Percentiles rank a stretch among this genome's conserved stretches.
Conservation (phyloP, 2,113 vertebrate species). For the Muscicapa adusta region DNA sequence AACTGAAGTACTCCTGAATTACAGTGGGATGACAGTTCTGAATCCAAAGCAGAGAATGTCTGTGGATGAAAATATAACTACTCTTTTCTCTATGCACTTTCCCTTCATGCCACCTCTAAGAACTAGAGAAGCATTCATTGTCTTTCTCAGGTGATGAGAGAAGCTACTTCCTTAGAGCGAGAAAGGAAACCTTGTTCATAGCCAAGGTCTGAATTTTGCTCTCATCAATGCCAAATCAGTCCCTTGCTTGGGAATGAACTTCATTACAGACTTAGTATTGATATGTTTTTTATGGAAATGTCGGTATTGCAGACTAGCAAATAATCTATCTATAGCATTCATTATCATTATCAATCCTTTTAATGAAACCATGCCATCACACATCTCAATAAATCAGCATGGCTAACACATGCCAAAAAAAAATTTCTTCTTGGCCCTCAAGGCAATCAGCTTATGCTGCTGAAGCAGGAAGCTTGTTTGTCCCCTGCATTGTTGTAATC, state of each 20-base stretch:
- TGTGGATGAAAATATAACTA: neutral
- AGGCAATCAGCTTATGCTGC: constrained; percentile 29
- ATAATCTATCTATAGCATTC: neutral
- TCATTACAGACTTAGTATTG: neutral
- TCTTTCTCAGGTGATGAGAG: neutral
- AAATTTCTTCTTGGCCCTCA: neutral
- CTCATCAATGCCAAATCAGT: neutral
- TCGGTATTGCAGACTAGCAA: neutral
- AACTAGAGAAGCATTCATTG: neutral
- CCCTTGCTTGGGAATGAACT: neutral
- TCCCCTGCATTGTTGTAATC: constrained; percentile 36
- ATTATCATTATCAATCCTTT: neutral
- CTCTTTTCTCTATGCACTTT: neutral
- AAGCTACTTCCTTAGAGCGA: neutral
- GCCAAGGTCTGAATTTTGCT: neutral
- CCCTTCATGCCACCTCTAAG: neutral
- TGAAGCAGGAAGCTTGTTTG: constrained; percentile 30
- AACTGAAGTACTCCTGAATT: neutral
- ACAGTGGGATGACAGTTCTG: neutral
- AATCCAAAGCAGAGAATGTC: neutral
- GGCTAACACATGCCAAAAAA: neutral
- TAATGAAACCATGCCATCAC: neutral
- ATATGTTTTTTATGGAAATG: neutral
- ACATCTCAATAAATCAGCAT: neutral
- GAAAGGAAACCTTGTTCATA: neutral